Evolutionary conservation across 2,113 vertebrate species (phyloP).

Genomic region (Eptesicus fuscus): DNA sequence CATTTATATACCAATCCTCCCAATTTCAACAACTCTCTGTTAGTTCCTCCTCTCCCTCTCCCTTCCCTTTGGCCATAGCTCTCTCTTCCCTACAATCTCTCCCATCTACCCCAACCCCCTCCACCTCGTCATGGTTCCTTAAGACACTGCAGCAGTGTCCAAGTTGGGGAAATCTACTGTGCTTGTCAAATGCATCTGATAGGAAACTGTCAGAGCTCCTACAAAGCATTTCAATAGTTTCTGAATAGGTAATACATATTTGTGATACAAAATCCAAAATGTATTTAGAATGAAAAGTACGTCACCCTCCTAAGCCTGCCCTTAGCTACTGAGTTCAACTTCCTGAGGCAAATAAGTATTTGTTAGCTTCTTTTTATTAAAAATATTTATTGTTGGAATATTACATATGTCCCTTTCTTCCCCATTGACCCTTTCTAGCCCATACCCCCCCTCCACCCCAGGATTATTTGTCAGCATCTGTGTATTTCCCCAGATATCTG

Average conservation of each 20-base stretch:
- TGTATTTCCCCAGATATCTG: not conserved
- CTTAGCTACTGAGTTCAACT: not conserved
- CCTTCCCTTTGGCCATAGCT: not conserved
- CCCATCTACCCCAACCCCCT: not conserved
- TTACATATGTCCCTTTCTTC: no score
- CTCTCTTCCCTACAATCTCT: not conserved
- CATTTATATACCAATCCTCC: not conserved
- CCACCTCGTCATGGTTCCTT: fast-evolving
- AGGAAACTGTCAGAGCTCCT: not conserved
- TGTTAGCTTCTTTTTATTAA: not conserved
- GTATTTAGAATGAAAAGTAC: not conserved
- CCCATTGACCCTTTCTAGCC: no score
- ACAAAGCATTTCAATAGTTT: not conserved
- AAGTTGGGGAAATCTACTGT: not conserved
- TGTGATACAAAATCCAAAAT: constrained; percentile 21
- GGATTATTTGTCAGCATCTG: not conserved
- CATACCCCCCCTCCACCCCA: no score
- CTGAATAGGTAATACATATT: not conserved
- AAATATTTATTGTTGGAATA: no score
- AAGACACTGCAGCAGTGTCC: not conserved
- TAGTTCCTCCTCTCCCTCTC: not conserved
- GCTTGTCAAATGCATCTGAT: not conserved
- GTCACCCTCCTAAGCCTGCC: not conserved
- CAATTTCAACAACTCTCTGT: not conserved
- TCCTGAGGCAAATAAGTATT: not conserved